Percentiles rank a stretch among this genome's conserved stretches.
Evolutionary conservation across 2,888 invertebrate genomes (phyloP).

Genomic region (Nymphalis polychloros): DNA sequence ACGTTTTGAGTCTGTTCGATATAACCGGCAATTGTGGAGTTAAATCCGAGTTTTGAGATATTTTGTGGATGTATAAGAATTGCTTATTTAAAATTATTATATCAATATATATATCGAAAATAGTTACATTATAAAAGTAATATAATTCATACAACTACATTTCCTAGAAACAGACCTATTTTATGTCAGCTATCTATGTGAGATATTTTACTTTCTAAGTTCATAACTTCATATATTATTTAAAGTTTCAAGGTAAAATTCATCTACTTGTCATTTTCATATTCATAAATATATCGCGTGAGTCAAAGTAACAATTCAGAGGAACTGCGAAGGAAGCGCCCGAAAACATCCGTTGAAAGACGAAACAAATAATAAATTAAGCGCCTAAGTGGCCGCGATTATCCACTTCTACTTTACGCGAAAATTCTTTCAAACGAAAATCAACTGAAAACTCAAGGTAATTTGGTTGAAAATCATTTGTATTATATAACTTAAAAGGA

Average conservation of each 20-base stretch:
- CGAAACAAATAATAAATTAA: constrained; percentile 46
- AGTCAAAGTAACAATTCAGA: constrained; percentile 34
- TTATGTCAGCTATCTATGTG: too few species aligned
- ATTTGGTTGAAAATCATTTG: constrained; percentile 33
- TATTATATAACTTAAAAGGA: constrained; percentile 28
- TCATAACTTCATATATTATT: background rate
- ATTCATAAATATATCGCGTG: constrained; percentile 27
- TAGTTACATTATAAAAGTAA: too few species aligned
- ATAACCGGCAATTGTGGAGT: too few species aligned
- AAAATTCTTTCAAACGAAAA: constrained; percentile 20
- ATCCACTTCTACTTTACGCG: constrained; percentile 36
- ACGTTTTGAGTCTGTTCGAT: too few species aligned
- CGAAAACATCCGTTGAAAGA: constrained; percentile 42
- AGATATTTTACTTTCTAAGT: background rate
- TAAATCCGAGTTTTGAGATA: too few species aligned
- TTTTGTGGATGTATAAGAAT: too few species aligned
- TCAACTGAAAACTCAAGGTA: constrained; percentile 7
- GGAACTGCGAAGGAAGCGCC: constrained; percentile 28
- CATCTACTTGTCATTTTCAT: background rate
- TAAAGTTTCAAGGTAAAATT: constrained; percentile 3
- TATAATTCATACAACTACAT: too few species aligned
- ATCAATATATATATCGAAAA: too few species aligned
- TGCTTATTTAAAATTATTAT: too few species aligned
- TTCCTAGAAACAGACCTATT: too few species aligned
- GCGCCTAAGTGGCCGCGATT: constrained; percentile 43